Evolutionary conservation across 2,113 vertebrate genomes (phyloP), one percentile per base, ranked within the genome.

Genomic region (Lampris megalopsis): DNA sequence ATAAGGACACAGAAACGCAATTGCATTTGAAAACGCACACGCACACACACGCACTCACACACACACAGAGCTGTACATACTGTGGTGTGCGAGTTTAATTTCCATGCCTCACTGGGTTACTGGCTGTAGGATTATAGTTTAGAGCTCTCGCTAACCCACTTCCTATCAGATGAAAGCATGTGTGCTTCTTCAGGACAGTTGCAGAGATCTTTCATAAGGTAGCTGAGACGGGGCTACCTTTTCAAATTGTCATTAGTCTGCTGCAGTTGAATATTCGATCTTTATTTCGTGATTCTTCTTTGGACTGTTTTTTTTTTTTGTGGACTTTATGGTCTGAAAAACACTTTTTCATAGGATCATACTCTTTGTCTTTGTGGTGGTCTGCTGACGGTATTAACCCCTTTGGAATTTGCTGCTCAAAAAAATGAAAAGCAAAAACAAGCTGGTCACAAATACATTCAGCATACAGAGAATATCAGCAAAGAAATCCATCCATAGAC

Each of bases 151-250:
- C 59, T 69, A 80, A 67, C 47, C 42, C 80, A 58, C 53, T 67
- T 78, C 67, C 68, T 71, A 64, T 85, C 59, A 79, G 62, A 71
- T 81, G 63, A 69, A 63, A 37, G 67, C 52, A 64, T 64, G 53
- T 78, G 70, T 13, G n/a, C 54, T 71, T 71, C 61, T 71, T 71
- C 61, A 43, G 68, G 83, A 84, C 49, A 54, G 42, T 76, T 87
- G 71, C 42, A 1, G 52, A 42, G 41, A 54, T 69, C 11, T 1
- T n/a, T 63, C 43, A 60, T 53, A 58, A 85, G 60, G 63, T 47
- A 24, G 36, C 37, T 11, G 41, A 41, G 60, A 72, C 38, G 7
- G 48, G 5, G 7, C 10, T 37, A 62, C 47, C 4, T 24, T 56
- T 67, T 71, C 40, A 75, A 68, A 68, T 49, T 50, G 36, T 50